Base-by-base conservation (phyloP, 2,888 invertebrate species). In the Lydus trimaculatus region DNA sequence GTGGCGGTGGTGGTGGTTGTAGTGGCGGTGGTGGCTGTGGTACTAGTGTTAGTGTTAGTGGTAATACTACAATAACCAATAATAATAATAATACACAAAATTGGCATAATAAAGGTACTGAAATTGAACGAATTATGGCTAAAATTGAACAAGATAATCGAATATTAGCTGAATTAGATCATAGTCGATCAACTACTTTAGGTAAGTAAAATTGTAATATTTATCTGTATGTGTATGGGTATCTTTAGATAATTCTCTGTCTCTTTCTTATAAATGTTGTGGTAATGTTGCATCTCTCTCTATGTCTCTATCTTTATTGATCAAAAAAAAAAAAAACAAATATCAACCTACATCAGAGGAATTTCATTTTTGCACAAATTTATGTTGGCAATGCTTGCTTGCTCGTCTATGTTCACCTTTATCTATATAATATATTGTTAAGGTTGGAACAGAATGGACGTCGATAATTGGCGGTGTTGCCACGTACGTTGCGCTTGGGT, bases 91-190 rank as follows among this genome's bases (percentile, higher is more conserved):
- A 72, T 66, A 62, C 61, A 84, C 81, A 88, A 81, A 71, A 80
- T 82, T 70, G 87, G 87, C 79, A 87, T 67, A 78, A 80, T 76
- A 85, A 85, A 81, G 81, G 83, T 84, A 90, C 92, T 56, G 96
- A 96, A 87, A 96, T 96, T 84, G 96, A 96, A 86, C 90, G 95
- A 82, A 95, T 97, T 85, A 96, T 97, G 94, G 96, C 96, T 77
- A 96, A 96, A 88, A 95, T 97, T 81, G 96, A 96, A 86, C 96
- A 96, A 86, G 92, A 92, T 87, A 93, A 94, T 87, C 90, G 94
- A 79, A 94, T 96, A 80, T 89, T 96, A 82, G 96, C 96, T 75
- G 96, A 97, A 84, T 87, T 96, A 82, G 96, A 97, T 84, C 94
- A 94, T 84, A 91, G 92, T 77, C 89, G 94, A 83, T 90, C 91